Percentiles rank a stretch among this genome's conserved stretches.
Evolutionary conservation across 2,888 invertebrate genomes (phyloP).

Genomic region (Koerneria pararmatus): DNA sequence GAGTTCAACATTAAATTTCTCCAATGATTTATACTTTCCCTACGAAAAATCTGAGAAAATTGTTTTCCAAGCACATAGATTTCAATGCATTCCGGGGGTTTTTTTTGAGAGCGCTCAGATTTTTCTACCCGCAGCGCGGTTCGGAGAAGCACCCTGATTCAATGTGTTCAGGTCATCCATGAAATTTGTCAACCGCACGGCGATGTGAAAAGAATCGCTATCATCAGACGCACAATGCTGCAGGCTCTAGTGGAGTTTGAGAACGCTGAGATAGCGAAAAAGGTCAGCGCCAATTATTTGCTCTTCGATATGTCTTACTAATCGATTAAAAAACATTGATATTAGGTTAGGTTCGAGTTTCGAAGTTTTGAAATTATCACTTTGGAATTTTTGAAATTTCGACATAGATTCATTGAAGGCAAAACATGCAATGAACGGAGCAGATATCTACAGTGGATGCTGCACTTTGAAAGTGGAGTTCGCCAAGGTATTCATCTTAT

Average conservation of each 20-base stretch:
- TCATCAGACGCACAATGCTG: constrained; percentile 61
- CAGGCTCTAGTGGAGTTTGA: constrained; percentile 70
- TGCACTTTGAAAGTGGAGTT: constrained; percentile 98
- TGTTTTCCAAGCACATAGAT: too few relatives aligned
- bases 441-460: constrained; percentile 98
- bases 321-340: neutral
- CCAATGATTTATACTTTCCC: too few relatives aligned
- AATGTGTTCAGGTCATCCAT: constrained; percentile 87
- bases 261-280: constrained; percentile 82
- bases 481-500: constrained; percentile 77
- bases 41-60: too few relatives aligned
- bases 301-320: neutral
- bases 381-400: neutral
- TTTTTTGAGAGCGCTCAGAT: neutral
- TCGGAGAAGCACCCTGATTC: neutral
- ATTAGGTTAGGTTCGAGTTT: too few relatives aligned
- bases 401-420: constrained; percentile 66
- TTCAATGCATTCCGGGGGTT: neutral
- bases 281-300: constrained; percentile 5
- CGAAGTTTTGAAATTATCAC: neutral
- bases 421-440: constrained; percentile 90
- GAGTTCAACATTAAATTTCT: too few relatives aligned
- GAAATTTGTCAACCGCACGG: constrained; percentile 93
- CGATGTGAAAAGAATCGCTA: constrained; percentile 91
- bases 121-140: neutral